phyloP scores from a whole-genome alignment of 2,888 invertebrate species.

The Pterostichus niger region DNA sequence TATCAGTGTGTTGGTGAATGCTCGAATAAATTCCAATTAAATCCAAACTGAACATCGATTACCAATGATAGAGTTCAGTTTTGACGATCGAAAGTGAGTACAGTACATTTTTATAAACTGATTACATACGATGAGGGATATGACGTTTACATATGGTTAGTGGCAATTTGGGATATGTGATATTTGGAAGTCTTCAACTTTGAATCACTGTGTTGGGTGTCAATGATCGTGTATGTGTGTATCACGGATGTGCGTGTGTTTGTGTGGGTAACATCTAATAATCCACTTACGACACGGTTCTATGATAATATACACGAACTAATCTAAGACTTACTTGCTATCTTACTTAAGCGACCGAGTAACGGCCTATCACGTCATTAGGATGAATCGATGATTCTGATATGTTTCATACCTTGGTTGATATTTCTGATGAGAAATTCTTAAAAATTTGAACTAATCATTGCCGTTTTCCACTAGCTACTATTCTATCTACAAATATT shows the following conservation, averaged over 20 bases:
- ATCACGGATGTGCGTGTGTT: conserved; percentile 9
- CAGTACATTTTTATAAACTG: not conserved
- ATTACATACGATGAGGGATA: conserved; percentile 15
- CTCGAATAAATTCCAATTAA: conserved; percentile 73
- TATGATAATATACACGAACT: conserved; percentile 53
- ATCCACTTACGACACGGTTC: conserved; percentile 52
- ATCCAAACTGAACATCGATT: conserved; percentile 72
- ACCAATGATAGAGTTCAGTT: conserved; percentile 56
- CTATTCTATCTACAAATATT: conserved; percentile 45
- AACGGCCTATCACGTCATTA: conserved; percentile 66
- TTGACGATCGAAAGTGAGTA: conserved; percentile 26
- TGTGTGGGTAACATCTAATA: conserved; percentile 40
- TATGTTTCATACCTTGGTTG: conserved; percentile 78
- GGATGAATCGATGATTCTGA: conserved; percentile 74
- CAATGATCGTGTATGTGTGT: not conserved
- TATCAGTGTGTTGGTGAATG: not conserved
- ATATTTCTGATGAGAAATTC: conserved; percentile 71
- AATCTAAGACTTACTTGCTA: conserved; percentile 60
- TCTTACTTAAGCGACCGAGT: conserved; percentile 62
- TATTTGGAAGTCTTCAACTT: conserved; percentile 25
- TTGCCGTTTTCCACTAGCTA: conserved; percentile 44
- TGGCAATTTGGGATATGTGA: conserved; percentile 25
- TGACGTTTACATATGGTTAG: conserved; percentile 1
- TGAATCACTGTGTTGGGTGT: conserved; percentile 29
- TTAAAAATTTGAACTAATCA: conserved; percentile 56